These are phyloP conservation scores for Parapsyche elsis DNA, from an alignment of 1,140 invertebrate species.

Conservation along the genomic window DNA sequence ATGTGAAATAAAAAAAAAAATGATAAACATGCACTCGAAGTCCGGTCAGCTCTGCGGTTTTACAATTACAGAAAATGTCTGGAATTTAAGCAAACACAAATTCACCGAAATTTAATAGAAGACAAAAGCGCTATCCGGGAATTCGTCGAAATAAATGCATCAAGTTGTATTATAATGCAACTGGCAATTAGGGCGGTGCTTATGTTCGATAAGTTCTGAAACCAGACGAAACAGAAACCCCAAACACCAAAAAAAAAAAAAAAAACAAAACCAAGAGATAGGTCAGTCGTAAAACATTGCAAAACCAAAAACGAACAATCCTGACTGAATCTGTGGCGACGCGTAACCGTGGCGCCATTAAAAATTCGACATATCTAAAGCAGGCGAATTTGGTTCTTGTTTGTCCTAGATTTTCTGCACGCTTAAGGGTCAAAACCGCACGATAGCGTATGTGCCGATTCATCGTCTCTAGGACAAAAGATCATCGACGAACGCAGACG, in stretches of 20 bases:
- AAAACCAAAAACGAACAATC: constrained; percentile 10
- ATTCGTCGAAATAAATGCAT: too few species aligned
- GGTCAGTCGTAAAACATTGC: constrained; percentile 25
- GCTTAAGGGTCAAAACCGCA: background rate
- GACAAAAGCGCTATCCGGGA: too few species aligned
- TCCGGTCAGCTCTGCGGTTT: too few species aligned
- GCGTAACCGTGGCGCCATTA: constrained; percentile 15
- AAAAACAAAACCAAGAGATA: background rate
- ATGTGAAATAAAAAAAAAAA: too few species aligned
- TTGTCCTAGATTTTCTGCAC: too few species aligned
- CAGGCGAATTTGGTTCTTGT: background rate
- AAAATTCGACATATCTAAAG: background rate
- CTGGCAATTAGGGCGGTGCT: too few species aligned
- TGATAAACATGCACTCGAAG: background rate
- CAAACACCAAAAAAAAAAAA: background rate
- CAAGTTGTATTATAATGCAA: too few species aligned
- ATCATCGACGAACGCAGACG: background rate
- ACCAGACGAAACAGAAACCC: background rate
- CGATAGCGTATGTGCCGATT: background rate
- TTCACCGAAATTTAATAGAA: too few species aligned
- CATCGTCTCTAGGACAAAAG: constrained; percentile 33
- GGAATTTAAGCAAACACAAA: too few species aligned
- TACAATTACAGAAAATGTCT: too few species aligned
- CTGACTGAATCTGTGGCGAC: background rate
- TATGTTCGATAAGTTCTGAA: too few species aligned